A percentile compares a stretch with the other conserved stretches of the same genome.
These are phyloP conservation scores for Habroteleia sp. DNA, from an alignment of 2,888 invertebrate genomes.

Conservation along the genomic window DNA sequence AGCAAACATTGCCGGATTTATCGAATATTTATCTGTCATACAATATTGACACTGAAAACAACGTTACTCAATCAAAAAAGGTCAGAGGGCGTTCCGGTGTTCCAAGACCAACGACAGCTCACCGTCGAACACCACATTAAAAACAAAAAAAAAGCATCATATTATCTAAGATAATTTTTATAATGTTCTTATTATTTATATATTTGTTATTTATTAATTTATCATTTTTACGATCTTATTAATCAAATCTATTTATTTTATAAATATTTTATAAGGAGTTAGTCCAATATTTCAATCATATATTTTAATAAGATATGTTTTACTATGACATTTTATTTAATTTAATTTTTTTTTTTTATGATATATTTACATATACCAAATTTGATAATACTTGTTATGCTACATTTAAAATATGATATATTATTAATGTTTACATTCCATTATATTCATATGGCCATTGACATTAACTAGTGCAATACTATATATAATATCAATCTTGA, in stretches of 20 bases:
- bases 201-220: conserved; percentile 37
- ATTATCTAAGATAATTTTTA: background rate
- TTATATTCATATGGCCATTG: no score
- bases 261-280: no score
- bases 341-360: no score
- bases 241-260: background rate
- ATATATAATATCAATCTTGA: no score
- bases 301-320: no score
- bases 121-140: conserved; percentile 76
- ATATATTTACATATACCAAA: no score
- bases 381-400: no score
- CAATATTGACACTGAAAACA: conserved; percentile 81
- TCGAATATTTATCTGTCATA: conserved; percentile 87
- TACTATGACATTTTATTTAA: no score
- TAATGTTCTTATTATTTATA: conserved; percentile 13
- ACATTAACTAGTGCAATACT: no score
- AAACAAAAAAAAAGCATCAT: background rate
- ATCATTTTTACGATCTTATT: conserved; percentile 16
- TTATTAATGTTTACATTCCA: no score
- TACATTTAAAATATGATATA: no score
- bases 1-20: conserved; percentile 84
- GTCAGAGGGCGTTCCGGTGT: conserved; percentile 82
- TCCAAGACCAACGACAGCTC: conserved; percentile 82
- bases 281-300: no score
- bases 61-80: conserved; percentile 83